A percentile compares a stretch with the other conserved stretches of the same genome.
Conservation (phyloP, 1,140 invertebrate genomes). For the Asobara japonica region DNA sequence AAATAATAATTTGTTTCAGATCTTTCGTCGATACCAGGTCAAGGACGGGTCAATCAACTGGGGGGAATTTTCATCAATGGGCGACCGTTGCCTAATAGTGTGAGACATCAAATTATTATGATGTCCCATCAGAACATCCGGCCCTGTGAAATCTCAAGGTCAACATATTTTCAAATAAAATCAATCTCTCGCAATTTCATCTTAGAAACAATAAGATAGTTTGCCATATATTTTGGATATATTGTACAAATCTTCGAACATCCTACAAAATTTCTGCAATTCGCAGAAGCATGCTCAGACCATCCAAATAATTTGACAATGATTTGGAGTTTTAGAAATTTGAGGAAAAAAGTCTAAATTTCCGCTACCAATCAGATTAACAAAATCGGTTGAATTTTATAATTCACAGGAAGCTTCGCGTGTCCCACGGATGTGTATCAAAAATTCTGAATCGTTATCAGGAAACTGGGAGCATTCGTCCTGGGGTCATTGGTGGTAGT, state of each 20-base stretch:
- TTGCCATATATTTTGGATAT: no score
- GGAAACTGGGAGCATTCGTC: conserved; percentile 85
- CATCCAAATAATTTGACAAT: no score
- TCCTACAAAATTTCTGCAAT: no score
- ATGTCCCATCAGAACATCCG: conserved; percentile 82
- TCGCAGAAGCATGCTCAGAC: no score
- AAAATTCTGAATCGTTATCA: conserved; percentile 85
- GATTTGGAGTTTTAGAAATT: no score
- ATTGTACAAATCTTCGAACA: no score
- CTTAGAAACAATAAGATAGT: no score
- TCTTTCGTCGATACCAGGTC: conserved; percentile 69
- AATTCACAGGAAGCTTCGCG: conserved; percentile 73
- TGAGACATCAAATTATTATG: conserved; percentile 83
- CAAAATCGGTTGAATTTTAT: conserved; percentile 1
- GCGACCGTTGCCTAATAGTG: conserved; percentile 80
- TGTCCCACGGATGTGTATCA: conserved; percentile 85
- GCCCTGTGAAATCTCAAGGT: conserved; percentile 81
- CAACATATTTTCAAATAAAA: no score
- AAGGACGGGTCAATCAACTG: conserved; percentile 85
- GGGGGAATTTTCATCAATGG: conserved; percentile 90
- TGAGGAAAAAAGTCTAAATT: no score
- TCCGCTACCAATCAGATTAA: no score
- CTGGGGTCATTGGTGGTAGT: conserved; percentile 83
- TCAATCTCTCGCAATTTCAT: no score
- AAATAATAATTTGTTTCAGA: conserved; percentile 43